These are phyloP conservation scores for Laodelphax striatellus DNA, from an alignment of 1,140 invertebrate genomes.

Conservation along the genomic window DNA sequence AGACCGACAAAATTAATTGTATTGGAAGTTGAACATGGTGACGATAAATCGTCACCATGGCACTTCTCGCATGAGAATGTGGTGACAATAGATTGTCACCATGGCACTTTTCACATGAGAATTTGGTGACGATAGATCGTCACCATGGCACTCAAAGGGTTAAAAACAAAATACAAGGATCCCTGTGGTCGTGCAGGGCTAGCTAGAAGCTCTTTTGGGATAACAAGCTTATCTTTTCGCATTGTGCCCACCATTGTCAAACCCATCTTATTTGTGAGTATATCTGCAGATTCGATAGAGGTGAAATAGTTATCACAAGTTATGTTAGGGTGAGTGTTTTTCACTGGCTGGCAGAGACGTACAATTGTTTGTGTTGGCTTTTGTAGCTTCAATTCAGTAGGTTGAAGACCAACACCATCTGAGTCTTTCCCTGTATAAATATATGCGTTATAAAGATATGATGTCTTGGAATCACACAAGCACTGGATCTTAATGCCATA, in stretches of 20 bases:
- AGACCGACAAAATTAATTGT: no score
- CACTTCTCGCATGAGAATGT: no score
- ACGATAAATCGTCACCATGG: no score
- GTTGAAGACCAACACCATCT: conserved; percentile 8
- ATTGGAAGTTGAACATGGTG: no score
- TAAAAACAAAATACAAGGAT: conserved; percentile 5
- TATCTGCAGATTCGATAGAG: conserved; percentile 28
- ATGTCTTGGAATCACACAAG: conserved; percentile 23
- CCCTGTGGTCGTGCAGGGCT: neutral
- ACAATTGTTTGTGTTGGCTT: conserved; percentile 7
- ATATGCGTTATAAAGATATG: conserved; percentile 25
- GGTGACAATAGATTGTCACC: no score
- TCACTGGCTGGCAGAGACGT: conserved; percentile 14
- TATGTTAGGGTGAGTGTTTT: conserved; percentile 27
- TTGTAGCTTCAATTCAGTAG: neutral
- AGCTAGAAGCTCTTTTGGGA: conserved; percentile 24
- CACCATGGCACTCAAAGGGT: no score
- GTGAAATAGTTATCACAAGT: conserved; percentile 33
- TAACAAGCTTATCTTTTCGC: conserved; percentile 33
- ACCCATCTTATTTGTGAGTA: conserved; percentile 23
- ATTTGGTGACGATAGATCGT: no score
- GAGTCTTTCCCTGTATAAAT: conserved; percentile 24
- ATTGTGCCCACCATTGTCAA: conserved; percentile 34
- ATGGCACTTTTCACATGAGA: no score
- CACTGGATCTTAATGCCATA: conserved; percentile 33